Evolutionary conservation across 2,113 vertebrate species (phyloP).

Genomic region (Elephantulus edwardii): DNA sequence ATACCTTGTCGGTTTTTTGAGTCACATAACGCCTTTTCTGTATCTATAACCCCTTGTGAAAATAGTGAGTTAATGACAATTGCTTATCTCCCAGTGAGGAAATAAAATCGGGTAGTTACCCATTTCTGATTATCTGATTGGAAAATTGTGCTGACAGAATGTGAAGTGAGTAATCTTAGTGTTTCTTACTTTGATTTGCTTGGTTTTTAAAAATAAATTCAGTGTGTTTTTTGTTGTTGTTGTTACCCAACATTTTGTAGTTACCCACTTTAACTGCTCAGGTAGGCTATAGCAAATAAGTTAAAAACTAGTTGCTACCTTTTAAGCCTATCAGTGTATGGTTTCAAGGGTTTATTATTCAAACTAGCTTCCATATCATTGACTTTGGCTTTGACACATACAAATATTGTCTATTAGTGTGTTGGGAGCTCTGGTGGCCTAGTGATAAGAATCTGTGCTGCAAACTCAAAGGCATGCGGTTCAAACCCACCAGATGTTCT

Average conservation of each 20-base stretch:
- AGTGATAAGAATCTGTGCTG: no score
- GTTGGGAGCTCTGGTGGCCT: no score
- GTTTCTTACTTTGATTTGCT: no score
- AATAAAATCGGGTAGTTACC: not conserved
- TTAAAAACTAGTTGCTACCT: not conserved
- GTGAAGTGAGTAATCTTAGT: not conserved
- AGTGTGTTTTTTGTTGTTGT: not conserved
- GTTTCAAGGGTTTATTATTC: no score
- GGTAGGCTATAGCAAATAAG: not conserved
- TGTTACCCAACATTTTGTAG: not conserved
- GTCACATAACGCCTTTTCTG: not conserved
- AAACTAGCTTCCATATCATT: no score
- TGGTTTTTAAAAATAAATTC: no score
- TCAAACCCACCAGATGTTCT: no score
- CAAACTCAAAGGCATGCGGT: no score
- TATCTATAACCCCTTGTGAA: conserved; percentile 12
- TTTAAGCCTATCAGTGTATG: no score
- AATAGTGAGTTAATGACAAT: not conserved
- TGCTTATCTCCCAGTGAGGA: not conserved
- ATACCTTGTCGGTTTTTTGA: conserved; percentile 25
- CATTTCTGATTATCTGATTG: not conserved
- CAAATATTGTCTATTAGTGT: no score
- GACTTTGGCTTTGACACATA: no score
- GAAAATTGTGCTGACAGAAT: not conserved
- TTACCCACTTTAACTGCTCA: not conserved